Evolutionary conservation across 1,140 invertebrate species (phyloP).

Genomic region (Drosophila leontia): DNA sequence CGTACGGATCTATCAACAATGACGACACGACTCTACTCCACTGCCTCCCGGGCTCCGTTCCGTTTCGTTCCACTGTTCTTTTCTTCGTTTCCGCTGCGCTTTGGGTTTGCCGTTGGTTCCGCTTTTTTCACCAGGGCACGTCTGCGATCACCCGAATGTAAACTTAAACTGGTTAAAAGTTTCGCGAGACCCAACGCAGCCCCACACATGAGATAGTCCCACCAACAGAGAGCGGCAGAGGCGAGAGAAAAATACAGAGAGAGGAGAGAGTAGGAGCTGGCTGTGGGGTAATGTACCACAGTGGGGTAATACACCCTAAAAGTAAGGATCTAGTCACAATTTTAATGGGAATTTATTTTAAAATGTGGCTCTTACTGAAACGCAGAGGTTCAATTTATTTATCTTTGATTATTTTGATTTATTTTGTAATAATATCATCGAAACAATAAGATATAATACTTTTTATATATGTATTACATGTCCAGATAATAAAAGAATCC

Average conservation of each 20-base stretch:
- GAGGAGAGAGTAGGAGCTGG: slow-evolving; percentile 4
- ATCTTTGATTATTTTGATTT: too few species aligned
- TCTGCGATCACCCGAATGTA: slow-evolving; percentile 71
- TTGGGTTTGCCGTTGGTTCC: slow-evolving; percentile 5
- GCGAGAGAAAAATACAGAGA: slow-evolving; percentile 5
- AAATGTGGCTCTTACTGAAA: too few species aligned
- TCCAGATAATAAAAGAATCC: too few species aligned
- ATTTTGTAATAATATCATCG: too few species aligned
- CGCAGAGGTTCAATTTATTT: too few species aligned
- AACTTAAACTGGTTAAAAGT: slow-evolving; percentile 78
- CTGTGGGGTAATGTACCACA: slow-evolving; percentile 1
- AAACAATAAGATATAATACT: too few species aligned
- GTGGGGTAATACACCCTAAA: not conserved
- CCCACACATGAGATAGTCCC: slow-evolving; percentile 57
- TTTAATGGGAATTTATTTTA: too few species aligned
- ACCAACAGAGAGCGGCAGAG: slow-evolving; percentile 6
- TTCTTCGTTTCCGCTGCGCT: slow-evolving; percentile 19
- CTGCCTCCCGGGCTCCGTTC: slow-evolving; percentile 22
- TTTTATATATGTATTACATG: too few species aligned
- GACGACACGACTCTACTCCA: slow-evolving; percentile 30
- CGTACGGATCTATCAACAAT: slow-evolving; percentile 32
- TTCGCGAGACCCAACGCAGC: slow-evolving; percentile 51
- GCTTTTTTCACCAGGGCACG: slow-evolving; percentile 56
- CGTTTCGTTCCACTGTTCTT: slow-evolving; percentile 14
- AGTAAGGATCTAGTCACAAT: not conserved